Percentiles rank a stretch among this genome's conserved stretches.
Evolutionary conservation across 2,113 vertebrate species (phyloP).

Genomic region (Charina bottae): DNA sequence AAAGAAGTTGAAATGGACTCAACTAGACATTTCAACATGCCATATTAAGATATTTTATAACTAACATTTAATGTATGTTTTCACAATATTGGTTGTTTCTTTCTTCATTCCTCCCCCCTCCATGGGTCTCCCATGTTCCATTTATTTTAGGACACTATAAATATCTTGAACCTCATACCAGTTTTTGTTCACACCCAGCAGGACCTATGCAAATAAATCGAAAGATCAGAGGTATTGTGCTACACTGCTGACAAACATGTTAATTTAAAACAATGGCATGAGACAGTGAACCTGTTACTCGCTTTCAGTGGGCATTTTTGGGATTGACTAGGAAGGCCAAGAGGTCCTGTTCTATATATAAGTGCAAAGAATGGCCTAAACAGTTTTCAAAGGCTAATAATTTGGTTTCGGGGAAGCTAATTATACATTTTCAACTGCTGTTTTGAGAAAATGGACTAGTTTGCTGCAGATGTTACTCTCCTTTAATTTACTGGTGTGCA

Average conservation of each 20-base stretch:
- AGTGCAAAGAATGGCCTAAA: slow-evolving; percentile 2
- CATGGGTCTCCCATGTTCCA: neutral
- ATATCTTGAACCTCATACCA: neutral
- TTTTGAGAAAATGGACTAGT: slow-evolving; percentile 1
- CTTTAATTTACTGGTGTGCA: slow-evolving; percentile 25
- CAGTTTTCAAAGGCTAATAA: slow-evolving; percentile 17
- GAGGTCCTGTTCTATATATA: slow-evolving; percentile 20
- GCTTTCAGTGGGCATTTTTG: slow-evolving; percentile 11
- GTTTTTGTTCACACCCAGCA: neutral
- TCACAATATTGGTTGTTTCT: neutral
- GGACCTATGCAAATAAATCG: neutral
- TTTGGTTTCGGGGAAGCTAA: slow-evolving; percentile 28
- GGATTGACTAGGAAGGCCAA: neutral
- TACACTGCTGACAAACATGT: neutral
- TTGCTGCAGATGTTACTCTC: slow-evolving; percentile 39
- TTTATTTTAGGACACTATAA: neutral
- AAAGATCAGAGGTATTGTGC: neutral
- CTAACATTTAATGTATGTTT: neutral
- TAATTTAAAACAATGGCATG: neutral
- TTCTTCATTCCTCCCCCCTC: no score
- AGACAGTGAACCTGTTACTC: neutral
- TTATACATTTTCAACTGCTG: slow-evolving; percentile 34
- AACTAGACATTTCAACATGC: neutral
- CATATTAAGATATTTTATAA: neutral
- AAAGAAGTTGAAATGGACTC: neutral